These are phyloP conservation scores for human (Homo sapiens) DNA, from an alignment of 2,113 vertebrate species.

Conservation along the genomic window GRCh38 chr2:112586001-112586500, in stretches of 20 bases:
- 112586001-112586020: constrained; percentile 91
- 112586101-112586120: constrained; percentile 96
- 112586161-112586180: background rate
- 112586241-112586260: constrained; percentile 91
- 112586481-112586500: background rate
- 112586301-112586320: constrained; percentile 88
- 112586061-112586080: constrained; percentile 90
- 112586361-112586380: constrained; percentile 44
- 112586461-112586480: background rate
- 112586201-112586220: constrained; percentile 94
- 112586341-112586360: background rate
- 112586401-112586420: background rate
- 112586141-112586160: background rate
- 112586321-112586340: constrained; percentile 91
- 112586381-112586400: background rate
- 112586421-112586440: background rate
- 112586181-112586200: constrained; percentile 75
- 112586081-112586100: constrained; percentile 91
- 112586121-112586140: background rate
- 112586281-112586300: constrained; percentile 85
- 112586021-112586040: constrained; percentile 93
- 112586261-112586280: constrained; percentile 87
- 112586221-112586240: constrained; percentile 87
- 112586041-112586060: constrained; percentile 90
- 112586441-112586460: background rate